phyloP scores from a whole-genome alignment of 2,113 vertebrate species.

The Anhinga anhinga region DNA sequence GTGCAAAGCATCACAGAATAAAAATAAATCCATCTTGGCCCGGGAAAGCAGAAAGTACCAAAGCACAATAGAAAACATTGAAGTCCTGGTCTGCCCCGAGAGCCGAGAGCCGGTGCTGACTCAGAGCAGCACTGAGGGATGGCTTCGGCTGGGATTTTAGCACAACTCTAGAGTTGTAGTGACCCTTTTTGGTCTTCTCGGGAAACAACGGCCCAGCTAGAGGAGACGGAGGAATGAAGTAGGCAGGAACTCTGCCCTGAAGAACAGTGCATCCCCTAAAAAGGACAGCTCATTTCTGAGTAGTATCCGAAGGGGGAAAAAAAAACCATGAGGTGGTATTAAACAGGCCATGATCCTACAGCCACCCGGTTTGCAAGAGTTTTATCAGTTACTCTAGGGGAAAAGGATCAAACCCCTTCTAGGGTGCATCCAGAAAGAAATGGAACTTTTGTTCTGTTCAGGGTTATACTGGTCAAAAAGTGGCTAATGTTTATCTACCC shows the following conservation, averaged over 20 bases:
- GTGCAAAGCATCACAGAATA: neutral
- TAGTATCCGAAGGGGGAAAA: neutral
- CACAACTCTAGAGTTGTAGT: slow-evolving; percentile 16
- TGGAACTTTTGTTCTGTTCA: neutral
- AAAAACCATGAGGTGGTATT: neutral
- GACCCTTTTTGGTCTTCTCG: slow-evolving; percentile 32
- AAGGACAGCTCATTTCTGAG: neutral
- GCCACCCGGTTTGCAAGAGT: neutral
- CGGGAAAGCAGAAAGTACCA: neutral
- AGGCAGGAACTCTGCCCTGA: neutral
- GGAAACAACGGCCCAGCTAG: neutral
- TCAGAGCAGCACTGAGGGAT: neutral
- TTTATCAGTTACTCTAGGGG: neutral
- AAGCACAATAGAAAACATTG: neutral
- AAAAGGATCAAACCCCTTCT: neutral
- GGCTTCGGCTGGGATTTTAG: neutral
- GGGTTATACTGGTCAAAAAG: neutral
- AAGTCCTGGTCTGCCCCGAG: accelerated
- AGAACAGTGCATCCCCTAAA: neutral
- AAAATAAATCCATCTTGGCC: neutral
- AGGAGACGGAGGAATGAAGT: neutral
- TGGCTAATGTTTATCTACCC: neutral
- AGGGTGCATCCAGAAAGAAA: neutral
- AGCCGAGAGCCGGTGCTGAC: neutral
- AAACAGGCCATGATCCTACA: neutral